Evolutionary conservation across 2,888 invertebrate genomes (phyloP).

Genomic region (Orthosia incerta): DNA sequence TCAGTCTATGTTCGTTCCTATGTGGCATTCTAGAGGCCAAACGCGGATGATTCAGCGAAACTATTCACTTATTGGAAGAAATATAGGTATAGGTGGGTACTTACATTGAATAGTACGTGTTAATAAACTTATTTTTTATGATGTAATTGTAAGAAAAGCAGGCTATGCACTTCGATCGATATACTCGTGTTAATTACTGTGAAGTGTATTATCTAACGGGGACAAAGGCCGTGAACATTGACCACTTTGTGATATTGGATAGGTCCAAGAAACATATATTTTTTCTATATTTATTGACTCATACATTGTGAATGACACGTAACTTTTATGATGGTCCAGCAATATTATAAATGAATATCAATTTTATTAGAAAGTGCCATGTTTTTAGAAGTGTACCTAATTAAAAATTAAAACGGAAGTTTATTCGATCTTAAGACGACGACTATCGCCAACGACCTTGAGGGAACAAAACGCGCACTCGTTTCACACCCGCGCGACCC

Average conservation of each 20-base stretch:
- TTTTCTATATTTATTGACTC: conserved; percentile 23
- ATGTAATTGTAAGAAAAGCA: neutral
- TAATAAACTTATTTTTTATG: neutral
- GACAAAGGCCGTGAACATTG: conserved; percentile 54
- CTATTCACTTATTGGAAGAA: neutral
- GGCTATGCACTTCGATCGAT: conserved; percentile 36
- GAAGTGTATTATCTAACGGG: conserved; percentile 48
- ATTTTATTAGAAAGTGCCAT: neutral
- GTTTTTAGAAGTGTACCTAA: neutral
- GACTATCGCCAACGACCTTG: too few species aligned
- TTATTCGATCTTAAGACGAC: neutral
- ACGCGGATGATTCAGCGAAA: neutral
- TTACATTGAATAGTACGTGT: too few species aligned
- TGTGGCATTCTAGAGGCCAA: too few species aligned
- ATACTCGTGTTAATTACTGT: conserved; percentile 24
- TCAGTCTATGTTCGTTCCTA: too few species aligned
- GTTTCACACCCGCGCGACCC: too few species aligned
- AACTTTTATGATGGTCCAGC: neutral
- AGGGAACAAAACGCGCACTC: too few species aligned
- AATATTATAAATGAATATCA: neutral
- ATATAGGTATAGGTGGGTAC: too few species aligned
- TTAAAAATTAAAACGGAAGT: neutral
- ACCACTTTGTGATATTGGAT: conserved; percentile 36
- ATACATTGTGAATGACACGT: conserved; percentile 13
- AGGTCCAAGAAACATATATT: conserved; percentile 12